These are phyloP conservation scores for Nibea coibor DNA, from an alignment of 2,113 vertebrate genomes.

Conservation along the genomic window DNA sequence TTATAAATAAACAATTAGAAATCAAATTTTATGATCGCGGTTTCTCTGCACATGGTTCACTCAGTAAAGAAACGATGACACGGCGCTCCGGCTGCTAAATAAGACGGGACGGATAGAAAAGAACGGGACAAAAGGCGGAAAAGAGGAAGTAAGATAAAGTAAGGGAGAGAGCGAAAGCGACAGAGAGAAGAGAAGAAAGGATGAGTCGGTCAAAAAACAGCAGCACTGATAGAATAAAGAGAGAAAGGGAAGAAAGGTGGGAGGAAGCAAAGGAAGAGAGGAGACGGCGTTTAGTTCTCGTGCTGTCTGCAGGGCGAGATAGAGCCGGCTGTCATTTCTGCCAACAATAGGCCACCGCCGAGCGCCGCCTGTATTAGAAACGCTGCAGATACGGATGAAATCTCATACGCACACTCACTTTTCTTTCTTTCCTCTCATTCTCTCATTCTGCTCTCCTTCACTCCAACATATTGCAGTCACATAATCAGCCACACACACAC, in stretches of 20 bases:
- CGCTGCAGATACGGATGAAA: constrained; percentile 26
- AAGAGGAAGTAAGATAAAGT: neutral
- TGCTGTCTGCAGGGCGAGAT: constrained; percentile 43
- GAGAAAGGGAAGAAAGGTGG: neutral
- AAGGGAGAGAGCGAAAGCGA: neutral
- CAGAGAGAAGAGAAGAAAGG: neutral
- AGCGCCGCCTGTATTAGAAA: constrained; percentile 8
- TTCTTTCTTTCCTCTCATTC: neutral
- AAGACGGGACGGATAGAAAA: neutral
- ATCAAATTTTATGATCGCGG: neutral
- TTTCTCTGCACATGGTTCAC: neutral
- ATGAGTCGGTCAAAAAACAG: neutral
- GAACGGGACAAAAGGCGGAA: neutral
- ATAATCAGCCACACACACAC: constrained; percentile 1
- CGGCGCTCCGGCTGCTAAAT: neutral
- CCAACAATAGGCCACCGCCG: constrained; percentile 32
- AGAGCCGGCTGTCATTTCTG: constrained; percentile 45
- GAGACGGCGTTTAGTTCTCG: neutral
- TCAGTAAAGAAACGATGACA: neutral
- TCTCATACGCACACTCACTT: neutral
- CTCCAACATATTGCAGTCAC: neutral
- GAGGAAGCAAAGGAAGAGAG: neutral
- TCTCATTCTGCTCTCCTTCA: constrained; percentile 1
- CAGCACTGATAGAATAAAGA: neutral
- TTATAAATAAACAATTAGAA: neutral